Conservation (phyloP, 1,140 invertebrate species). For the Acromyrmex echinatior region DNA sequence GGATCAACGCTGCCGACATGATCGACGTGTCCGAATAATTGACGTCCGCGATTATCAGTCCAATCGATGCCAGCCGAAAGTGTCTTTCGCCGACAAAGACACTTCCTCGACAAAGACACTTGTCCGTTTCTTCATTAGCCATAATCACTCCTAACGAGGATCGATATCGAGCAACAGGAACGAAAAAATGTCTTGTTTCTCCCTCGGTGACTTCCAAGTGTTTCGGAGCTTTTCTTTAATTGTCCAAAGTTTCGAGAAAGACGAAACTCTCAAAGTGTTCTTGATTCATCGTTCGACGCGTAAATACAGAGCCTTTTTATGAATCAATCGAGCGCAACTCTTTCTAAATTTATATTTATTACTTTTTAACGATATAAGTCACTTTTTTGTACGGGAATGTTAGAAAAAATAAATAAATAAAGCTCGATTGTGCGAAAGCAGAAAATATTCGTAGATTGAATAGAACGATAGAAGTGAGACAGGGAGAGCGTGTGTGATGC, state of each 20-base stretch:
- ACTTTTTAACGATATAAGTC: neutral
- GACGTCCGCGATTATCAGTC: conserved; percentile 56
- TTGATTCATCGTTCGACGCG: neutral
- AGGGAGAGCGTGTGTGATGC: neutral
- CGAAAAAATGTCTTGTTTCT: neutral
- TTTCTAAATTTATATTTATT: neutral
- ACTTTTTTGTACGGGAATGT: neutral
- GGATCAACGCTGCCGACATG: conserved; percentile 47
- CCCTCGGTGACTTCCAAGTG: neutral
- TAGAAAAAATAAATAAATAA: neutral
- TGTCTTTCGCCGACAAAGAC: conserved; percentile 33
- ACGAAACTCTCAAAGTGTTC: neutral
- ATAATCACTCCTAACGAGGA: conserved; percentile 48
- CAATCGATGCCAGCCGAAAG: conserved; percentile 60
- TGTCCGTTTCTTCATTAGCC: conserved; percentile 51
- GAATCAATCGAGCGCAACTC: neutral
- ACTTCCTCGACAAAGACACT: conserved; percentile 16
- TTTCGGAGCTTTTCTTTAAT: conserved; percentile 9
- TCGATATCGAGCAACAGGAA: conserved; percentile 36
- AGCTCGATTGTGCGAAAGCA: neutral
- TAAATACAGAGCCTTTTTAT: conserved; percentile 22
- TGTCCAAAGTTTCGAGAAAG: conserved; percentile 15
- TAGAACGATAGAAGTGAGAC: neutral
- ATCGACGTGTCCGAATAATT: conserved; percentile 66
- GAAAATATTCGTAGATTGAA: conserved; percentile 1